phyloP scores from a whole-genome alignment of 35 echinoderm and acorn worm species.

The Hemicentrotus pulcherrimus region DNA sequence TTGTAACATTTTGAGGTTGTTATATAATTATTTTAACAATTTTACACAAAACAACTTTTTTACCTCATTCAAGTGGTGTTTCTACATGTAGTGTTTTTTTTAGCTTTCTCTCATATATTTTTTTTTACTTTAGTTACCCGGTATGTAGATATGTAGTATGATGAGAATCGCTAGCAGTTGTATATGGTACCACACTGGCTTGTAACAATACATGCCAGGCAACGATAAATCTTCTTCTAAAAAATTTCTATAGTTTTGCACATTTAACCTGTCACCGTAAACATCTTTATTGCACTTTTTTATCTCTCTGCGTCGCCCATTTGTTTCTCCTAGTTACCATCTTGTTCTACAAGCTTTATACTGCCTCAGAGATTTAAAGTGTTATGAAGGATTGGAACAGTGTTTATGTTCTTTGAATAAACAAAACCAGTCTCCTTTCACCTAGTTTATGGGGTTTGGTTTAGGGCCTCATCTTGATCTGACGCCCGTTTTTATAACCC shows the following conservation, averaged over 20 bases:
- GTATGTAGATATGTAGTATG: not conserved
- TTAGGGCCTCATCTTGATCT: conserved; percentile 23
- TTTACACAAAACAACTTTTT: not conserved
- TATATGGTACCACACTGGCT: not conserved
- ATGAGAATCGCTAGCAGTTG: not conserved
- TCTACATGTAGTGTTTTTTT: not conserved
- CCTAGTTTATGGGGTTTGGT: conserved; percentile 35
- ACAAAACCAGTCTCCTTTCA: conserved; percentile 47
- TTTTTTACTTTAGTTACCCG: not conserved
- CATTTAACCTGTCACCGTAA: not conserved
- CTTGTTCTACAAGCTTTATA: not conserved
- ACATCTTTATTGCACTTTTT: not conserved
- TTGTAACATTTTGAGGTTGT: too few relatives aligned
- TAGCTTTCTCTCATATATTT: too few relatives aligned
- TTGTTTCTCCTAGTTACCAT: not conserved
- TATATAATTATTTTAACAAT: too few relatives aligned
- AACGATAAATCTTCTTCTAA: not conserved
- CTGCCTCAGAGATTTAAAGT: not conserved
- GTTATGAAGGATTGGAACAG: not conserved
- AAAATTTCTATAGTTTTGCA: not conserved
- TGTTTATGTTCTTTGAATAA: conserved; percentile 55
- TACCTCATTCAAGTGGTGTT: not conserved
- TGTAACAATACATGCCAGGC: not conserved
- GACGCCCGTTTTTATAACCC: conserved; percentile 43
- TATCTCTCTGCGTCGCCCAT: not conserved